Percentiles rank a stretch among this genome's conserved stretches.
Conservation (phyloP, 2,888 invertebrate species). For the Spisula solida region DNA sequence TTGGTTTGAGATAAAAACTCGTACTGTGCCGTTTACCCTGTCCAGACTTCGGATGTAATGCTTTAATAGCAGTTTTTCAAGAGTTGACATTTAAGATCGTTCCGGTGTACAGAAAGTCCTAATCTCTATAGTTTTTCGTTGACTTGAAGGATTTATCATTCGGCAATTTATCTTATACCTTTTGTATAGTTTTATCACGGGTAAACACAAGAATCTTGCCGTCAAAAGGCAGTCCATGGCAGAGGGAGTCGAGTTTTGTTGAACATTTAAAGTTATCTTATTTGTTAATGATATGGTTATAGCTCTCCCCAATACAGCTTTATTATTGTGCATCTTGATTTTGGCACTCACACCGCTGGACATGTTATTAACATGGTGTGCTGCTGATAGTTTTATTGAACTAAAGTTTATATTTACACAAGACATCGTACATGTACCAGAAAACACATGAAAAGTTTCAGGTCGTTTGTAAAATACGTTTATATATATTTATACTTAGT, state of each 20-base stretch:
- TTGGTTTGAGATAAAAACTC: neutral
- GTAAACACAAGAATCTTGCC: slow-evolving; percentile 37
- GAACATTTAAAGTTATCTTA: slow-evolving; percentile 22
- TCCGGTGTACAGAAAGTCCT: slow-evolving; percentile 10
- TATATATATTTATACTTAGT: too few species aligned
- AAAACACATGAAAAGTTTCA: too few species aligned
- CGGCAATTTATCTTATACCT: slow-evolving; percentile 31
- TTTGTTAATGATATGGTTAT: slow-evolving; percentile 45
- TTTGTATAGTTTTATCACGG: slow-evolving; percentile 43
- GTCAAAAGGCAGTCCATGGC: slow-evolving; percentile 24
- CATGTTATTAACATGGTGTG: neutral
- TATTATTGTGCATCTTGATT: neutral
- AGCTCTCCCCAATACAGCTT: neutral
- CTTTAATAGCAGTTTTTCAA: neutral
- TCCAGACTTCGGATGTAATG: neutral
- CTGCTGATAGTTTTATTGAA: neutral
- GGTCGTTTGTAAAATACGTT: too few species aligned
- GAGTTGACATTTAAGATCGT: slow-evolving; percentile 30
- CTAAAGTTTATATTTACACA: too few species aligned
- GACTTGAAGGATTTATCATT: slow-evolving; percentile 40
- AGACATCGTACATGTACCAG: too few species aligned
- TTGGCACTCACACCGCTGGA: neutral
- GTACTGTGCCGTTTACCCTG: neutral
- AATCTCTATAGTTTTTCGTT: slow-evolving; percentile 34
- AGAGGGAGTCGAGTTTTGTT: slow-evolving; percentile 15